Base-by-base conservation (phyloP, 2,797 vertebrate genomes). In the Echiichthys vipera region DNA sequence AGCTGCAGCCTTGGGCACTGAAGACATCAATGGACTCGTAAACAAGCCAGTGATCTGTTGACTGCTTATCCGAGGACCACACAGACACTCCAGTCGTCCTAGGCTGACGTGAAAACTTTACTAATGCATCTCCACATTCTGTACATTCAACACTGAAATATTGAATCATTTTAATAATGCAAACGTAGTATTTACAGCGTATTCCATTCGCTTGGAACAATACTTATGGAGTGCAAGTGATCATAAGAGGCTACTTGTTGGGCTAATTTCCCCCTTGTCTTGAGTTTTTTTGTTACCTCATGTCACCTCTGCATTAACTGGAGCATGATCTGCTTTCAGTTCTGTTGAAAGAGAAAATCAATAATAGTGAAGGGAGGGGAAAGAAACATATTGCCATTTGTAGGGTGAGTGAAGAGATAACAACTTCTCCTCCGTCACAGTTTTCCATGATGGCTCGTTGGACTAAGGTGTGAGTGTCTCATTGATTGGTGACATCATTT, bases 281-380 rank as follows among this genome's bases (percentile, higher is more conserved):
- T 3, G 22, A 25, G 13, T 36, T 37, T 36, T 36, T 56, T 25
- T 62, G 17, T 30, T 10, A 14, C 46, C 49, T 56, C 24, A 12
- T 55, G 49, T 51, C 29, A 24, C 45, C 43, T 56, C 42, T 37
- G 36, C 66, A 66, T 74, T 54, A 58, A 42, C 37, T 34, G 58
- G 22, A 56, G 37, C 80, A 63, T n/a, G n/a, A n/a, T 76, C 65
- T 84, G 57, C 27, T 75, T 47, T 43, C 55, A 71, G 32, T 71
- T 84, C 57, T 77, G 51, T n/a, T 54, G 40, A 51, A 76, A 66
- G 70, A 87, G 74, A 74, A 90, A 90, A 80, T 84, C 84, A 63
- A 90, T 82, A 66, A 67, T 14, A 22, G 55, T 39, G 77, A 89
- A 83, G 14, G 65, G 67, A 63, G 74, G 81, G 62, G 63, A 77